Conservation (phyloP, 2,888 invertebrate species). For the Syritta pipiens region DNA sequence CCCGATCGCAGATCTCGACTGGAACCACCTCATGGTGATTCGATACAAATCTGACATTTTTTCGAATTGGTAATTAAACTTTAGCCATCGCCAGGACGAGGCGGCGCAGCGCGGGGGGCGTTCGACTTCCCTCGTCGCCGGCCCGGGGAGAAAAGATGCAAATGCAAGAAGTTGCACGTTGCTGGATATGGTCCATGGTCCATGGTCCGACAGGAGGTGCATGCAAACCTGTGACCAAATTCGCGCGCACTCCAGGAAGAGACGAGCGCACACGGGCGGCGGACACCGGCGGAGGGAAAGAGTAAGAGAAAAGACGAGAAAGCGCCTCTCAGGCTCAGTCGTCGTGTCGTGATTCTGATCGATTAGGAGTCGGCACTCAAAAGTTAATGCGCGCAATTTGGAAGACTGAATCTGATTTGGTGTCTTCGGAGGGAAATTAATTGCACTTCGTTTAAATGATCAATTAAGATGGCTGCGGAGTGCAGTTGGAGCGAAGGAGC, state of each 20-base stretch:
- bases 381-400: constrained; percentile 69
- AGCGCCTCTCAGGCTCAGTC: constrained; percentile 64
- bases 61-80: constrained; percentile 70
- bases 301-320: constrained; percentile 36
- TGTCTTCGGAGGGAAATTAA: constrained; percentile 67
- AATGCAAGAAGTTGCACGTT: constrained; percentile 51
- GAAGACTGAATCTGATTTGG: constrained; percentile 66
- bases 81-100: constrained; percentile 52
- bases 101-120: not conserved
- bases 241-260: constrained; percentile 33
- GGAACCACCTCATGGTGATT: constrained; percentile 69
- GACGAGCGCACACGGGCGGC: constrained; percentile 12
- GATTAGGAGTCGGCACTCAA: constrained; percentile 69
- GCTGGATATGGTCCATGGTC: constrained; percentile 57
- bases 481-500: not conserved
- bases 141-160: constrained; percentile 32
- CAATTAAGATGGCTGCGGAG: constrained; percentile 61
- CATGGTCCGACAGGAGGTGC: constrained; percentile 13
- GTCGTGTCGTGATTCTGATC: constrained; percentile 69
- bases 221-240: constrained; percentile 54
- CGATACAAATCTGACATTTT: constrained; percentile 70
- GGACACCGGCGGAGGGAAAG: not conserved
- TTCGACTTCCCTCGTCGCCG: not conserved
- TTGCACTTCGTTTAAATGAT: constrained; percentile 68
- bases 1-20: constrained; percentile 60